Base-by-base conservation (phyloP, 2,113 vertebrate genomes). In the Leucosticte australis region DNA sequence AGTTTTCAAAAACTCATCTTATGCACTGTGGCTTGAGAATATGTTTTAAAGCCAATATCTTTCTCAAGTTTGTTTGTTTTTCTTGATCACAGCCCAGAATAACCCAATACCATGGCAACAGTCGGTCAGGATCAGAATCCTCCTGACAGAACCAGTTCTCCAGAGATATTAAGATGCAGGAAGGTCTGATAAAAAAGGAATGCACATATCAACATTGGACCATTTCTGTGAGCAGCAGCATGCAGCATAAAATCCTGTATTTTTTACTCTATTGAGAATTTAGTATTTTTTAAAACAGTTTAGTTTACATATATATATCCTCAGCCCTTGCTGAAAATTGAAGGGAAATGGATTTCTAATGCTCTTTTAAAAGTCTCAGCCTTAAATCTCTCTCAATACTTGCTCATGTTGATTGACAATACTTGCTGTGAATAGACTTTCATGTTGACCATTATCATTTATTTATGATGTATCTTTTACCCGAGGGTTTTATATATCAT, bases 391-490 rank as follows among this genome's bases (percentile, higher is more conserved):
- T 91, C 74, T 87, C 62, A 59, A 1, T 83, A 84, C 57, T 94
- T 49, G 55, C 46, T 91, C 82, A 79, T 26, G 10, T 80, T 96
- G 91, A 92, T 90, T 95, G 87, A 92, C 95, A 91, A 85, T 68
- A 53, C 50, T 92, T 84, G 33, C 89, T 82, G 46, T 76, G 81
- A 94, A 85, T 42, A 94, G 89, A 87, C 46, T 79, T 95, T 91
- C 2, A 0, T 92, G 84, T 87, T 97, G 94, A 97, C 91, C 91
- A 65, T 85, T 92, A 91, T 95, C 9, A 89, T 84, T 94, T 96
- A 96, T 96, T 95, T 87, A 89, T 89, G 78, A 91, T 85, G 65
- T 65, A 64, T 85, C 69, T 92, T 79, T 91, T 92, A 92, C 78
- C 70, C 70, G 55, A 65, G 46, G 57, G 35, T 26, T 94, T 87